Base-by-base conservation (phyloP, 1,140 invertebrate genomes). In the Ceratina japonica region DNA sequence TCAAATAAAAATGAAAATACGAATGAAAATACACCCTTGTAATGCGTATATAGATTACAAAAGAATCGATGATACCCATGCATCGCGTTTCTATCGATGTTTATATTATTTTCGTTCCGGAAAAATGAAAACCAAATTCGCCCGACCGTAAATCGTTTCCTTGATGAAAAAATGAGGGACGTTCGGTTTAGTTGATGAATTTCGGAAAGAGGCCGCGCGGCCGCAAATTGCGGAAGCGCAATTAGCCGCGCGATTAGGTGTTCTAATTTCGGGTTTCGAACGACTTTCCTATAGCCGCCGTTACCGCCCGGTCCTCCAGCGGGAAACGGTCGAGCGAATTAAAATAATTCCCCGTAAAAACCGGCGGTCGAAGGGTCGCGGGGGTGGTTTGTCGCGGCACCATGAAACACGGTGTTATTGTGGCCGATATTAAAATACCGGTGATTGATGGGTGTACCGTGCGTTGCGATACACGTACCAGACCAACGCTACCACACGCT, bases 381-480 rank as follows among this genome's bases (percentile, higher is more conserved):
- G 70, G n/a, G 56, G 27, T 12, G 59, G n/a, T 49, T 13, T 74
- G 66, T 79, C 69, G 75, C 59, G 62, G 66, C 66, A 64, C 78
- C 70, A 75, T 63, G 84, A 86, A 80, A 84, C 84, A 86, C 79
- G 75, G 80, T 82, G 88, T 84, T 76, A 85, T 84, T 88, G 88
- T 88, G 90, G 84, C 91, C 90, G 89, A 92, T 92, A 92, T 92
- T 92, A 92, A 92, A 92, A 92, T 92, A 89, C 88, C 88, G 90
- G 91, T 92, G 92, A 92, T 92, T 92, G 92, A 92, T 92, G 92
- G 88, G 89, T 90, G 89, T 91, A 91, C 91, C 92, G 91, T 92
- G 92, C 73, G 83, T 69, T 68, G 78, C 70, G 80, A 79, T 65
- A 78, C 59, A 62, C 75, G 37, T 44, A 79, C 65, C 73, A 59